Evolutionary conservation across 1,140 invertebrate species (phyloP).

Genomic region (Tetragonula clypearis): DNA sequence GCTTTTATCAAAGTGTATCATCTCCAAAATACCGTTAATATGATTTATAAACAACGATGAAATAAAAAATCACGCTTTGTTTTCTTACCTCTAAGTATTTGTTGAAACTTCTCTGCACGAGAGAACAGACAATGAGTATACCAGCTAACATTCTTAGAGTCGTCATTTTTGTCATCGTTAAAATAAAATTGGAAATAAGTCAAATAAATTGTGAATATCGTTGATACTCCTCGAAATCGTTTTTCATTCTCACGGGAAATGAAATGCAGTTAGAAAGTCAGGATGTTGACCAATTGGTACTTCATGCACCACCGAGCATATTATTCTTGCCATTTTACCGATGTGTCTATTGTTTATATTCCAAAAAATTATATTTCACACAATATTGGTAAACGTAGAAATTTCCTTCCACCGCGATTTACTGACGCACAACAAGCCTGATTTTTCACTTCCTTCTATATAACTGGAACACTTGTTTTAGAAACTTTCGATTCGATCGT

Average conservation of each 20-base stretch:
- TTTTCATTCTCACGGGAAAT: conserved; percentile 47
- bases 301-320: conserved; percentile 35
- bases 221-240: conserved; percentile 8
- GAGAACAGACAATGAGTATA: conserved; percentile 39
- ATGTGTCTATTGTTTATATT: background rate
- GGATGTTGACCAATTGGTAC: conserved; percentile 25
- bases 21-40: conserved; percentile 63
- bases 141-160: background rate
- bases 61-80: background rate
- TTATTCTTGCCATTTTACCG: conserved; percentile 22
- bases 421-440: too few relatives aligned
- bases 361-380: background rate
- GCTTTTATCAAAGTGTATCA: conserved; percentile 65
- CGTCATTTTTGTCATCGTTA: background rate
- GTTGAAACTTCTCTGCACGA: conserved; percentile 28
- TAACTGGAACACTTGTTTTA: background rate
- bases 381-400: background rate
- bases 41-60: conserved; percentile 4
- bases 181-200: background rate
- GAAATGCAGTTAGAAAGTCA: conserved; percentile 41
- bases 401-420: background rate
- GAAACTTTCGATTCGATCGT: background rate
- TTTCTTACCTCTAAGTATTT: conserved; percentile 74
- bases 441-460: background rate
- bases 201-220: background rate